These are phyloP conservation scores for Chrysolina haemoptera DNA, from an alignment of 2,888 invertebrate species.

Conservation along the genomic window DNA sequence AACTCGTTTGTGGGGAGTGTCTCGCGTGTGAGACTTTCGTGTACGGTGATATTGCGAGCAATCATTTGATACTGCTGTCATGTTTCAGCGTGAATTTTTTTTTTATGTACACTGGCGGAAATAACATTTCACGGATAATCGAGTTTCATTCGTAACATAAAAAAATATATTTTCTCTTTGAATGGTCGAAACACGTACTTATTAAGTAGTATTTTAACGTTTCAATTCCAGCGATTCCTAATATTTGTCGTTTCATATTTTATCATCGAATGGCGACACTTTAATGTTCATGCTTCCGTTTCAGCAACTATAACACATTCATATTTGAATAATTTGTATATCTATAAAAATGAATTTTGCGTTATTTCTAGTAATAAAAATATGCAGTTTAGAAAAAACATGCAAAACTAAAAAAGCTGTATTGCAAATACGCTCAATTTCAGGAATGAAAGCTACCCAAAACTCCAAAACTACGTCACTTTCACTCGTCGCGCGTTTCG, in stretches of 20 bases:
- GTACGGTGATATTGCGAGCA: conserved; percentile 1
- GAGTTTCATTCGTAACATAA: background rate
- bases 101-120: background rate
- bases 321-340: background rate
- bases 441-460: too few species aligned
- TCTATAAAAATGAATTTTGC: background rate
- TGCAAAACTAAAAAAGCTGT: too few species aligned
- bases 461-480: too few species aligned
- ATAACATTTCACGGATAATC: background rate
- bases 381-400: too few species aligned
- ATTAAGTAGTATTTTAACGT: background rate
- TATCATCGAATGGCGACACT: background rate
- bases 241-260: background rate
- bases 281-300: background rate
- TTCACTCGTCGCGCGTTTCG: too few species aligned
- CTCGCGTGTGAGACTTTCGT: conserved; percentile 18
- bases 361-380: too few species aligned
- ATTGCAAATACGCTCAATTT: too few species aligned
- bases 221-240: background rate
- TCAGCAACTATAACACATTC: background rate
- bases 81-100: background rate
- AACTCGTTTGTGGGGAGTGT: background rate
- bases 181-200: conserved; percentile 7
- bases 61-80: conserved; percentile 7
- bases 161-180: background rate